Percentiles rank a stretch among this genome's conserved stretches.
phyloP scores from a whole-genome alignment of 1,140 invertebrate genomes.

The Hirudo medicinalis region DNA sequence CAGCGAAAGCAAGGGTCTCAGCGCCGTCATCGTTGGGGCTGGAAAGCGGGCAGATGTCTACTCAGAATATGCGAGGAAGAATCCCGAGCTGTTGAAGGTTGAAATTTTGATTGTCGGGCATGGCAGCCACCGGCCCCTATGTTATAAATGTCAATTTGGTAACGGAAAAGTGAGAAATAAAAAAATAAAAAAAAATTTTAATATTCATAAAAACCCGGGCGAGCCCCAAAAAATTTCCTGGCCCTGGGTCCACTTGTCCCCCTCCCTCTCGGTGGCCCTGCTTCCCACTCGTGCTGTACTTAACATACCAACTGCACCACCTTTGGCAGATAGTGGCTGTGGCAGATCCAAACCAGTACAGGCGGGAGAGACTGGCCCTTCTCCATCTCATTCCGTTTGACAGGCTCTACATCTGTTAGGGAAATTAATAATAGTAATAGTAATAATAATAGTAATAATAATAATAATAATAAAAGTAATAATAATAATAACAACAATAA shows the following conservation, averaged over 20 bases:
- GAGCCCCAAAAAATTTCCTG: too few relatives aligned
- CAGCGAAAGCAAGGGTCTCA: background rate
- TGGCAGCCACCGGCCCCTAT: too few relatives aligned
- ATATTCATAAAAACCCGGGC: too few relatives aligned
- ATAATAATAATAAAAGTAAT: too few relatives aligned
- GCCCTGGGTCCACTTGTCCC: too few relatives aligned
- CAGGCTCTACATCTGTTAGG: background rate
- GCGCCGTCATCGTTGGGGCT: background rate
- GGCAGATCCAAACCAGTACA: background rate
- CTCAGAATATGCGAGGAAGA: background rate
- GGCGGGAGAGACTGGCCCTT: slow-evolving; percentile 6
- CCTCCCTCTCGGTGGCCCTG: too few relatives aligned
- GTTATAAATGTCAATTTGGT: too few relatives aligned
- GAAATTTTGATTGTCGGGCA: background rate
- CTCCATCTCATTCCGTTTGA: slow-evolving; percentile 7
- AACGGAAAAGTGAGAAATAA: too few relatives aligned
- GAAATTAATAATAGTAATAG: too few relatives aligned
- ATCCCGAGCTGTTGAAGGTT: background rate
- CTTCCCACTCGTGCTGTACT: background rate
- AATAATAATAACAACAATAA: too few relatives aligned
- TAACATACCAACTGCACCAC: background rate
- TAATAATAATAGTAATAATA: too few relatives aligned
- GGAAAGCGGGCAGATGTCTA: slow-evolving; percentile 1
- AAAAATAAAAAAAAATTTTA: too few relatives aligned
- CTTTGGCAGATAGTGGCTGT: background rate